Percentiles rank a stretch among this genome's conserved stretches.
Evolutionary conservation across 1,140 invertebrate species (phyloP).

Genomic region (Tetragnatha versicolor): DNA sequence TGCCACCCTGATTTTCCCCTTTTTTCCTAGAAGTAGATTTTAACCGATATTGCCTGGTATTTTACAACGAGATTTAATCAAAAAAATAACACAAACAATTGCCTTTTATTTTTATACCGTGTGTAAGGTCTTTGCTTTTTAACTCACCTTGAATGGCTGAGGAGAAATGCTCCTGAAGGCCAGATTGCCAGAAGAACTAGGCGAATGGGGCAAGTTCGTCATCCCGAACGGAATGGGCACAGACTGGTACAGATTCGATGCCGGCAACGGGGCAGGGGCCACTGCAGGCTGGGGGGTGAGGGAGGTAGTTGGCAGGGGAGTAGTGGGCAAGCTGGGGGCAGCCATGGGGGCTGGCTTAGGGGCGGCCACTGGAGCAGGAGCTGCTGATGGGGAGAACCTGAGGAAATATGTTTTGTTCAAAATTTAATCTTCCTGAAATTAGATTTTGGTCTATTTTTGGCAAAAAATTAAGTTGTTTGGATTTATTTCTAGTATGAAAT

Average conservation of each 20-base stretch:
- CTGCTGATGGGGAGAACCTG: constrained; percentile 5
- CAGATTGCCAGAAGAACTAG: constrained; percentile 39
- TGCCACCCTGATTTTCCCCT: too few species aligned
- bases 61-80: too few species aligned
- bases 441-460: too few species aligned
- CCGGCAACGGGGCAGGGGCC: not conserved
- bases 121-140: too few species aligned
- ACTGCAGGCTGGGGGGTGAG: not conserved
- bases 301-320: constrained; percentile 10
- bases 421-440: too few species aligned
- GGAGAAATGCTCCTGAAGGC: constrained; percentile 45
- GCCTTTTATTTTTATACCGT: too few species aligned
- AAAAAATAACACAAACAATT: too few species aligned
- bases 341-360: not conserved
- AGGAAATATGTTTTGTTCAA: too few species aligned
- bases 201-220: constrained; percentile 20
- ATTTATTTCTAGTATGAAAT: too few species aligned
- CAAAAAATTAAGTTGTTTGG: too few species aligned
- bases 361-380: not conserved
- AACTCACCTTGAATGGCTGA: constrained; percentile 41
- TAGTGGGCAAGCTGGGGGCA: not conserved
- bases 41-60: too few species aligned
- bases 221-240: constrained; percentile 30
- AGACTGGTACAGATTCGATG: not conserved
- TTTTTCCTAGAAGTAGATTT: too few species aligned